Base-by-base conservation (phyloP, 2,113 vertebrate genomes). In the Stigmatopora argus region DNA sequence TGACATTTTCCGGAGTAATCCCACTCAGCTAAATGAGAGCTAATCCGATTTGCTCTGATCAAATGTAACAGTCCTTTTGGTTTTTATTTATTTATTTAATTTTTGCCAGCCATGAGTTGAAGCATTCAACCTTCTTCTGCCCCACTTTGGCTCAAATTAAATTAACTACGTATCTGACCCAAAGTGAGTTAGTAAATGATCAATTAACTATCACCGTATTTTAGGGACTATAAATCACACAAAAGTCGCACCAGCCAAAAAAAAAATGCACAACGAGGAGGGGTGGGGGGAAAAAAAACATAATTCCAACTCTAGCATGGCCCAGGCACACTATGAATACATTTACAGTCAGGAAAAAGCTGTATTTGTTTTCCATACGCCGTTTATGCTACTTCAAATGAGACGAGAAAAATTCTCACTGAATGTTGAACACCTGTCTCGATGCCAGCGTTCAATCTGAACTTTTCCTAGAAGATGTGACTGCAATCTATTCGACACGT, bases 1-100 rank as follows among this genome's bases (percentile, higher is more conserved):
- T 85, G 84, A 87, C 88, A 88, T 88, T 88, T 89, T 83, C 69
- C 53, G 71, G 52, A 59, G 17, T 85, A 86, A 87, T 87, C 86
- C 85, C 86, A 88, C 88, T 89, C 88, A 82, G 77, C 78, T 86
- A 87, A 87, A 89, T 89, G 81, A 87, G 83, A 74, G 31, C 75
- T 86, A 89, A 88, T 88, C 88, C 81, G 79, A 89, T 89, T 89
- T 87, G 79, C 82, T 73, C 77, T 76, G 83, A 88, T 87, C 79
- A 86, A 85, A 87, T 88, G 83, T 88, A 81, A 74, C 71, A 78
- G 70, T n/a, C 49, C 53, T 83, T 83, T 69, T 74, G 61, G 65
- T 83, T 70, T 74, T 65, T 69, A 71, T 65, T 45, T 64, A 82
- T 83, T 68, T 73, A 62, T 65, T 83, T 70, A 72, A 64, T 70